Evolutionary conservation across 2,888 invertebrate genomes (phyloP).

Genomic region (Nudaria mundana): DNA sequence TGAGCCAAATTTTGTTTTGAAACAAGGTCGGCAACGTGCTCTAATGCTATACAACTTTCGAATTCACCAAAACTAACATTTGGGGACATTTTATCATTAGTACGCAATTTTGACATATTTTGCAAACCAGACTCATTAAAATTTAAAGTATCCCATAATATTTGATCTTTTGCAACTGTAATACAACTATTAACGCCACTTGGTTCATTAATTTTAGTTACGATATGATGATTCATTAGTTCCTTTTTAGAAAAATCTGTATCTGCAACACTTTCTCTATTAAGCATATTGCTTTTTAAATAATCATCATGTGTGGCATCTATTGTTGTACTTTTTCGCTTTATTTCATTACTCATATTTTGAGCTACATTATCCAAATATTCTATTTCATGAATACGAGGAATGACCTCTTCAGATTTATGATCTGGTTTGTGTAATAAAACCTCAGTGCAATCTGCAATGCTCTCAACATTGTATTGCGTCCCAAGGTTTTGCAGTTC

Average conservation of each 20-base stretch:
- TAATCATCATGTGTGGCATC: too few species aligned
- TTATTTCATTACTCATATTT: not conserved
- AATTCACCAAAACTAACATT: constrained; percentile 60
- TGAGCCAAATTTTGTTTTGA: constrained; percentile 41
- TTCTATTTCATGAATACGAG: not conserved
- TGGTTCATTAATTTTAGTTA: constrained; percentile 3
- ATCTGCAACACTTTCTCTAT: not conserved
- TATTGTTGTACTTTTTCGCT: too few species aligned
- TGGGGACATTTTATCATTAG: constrained; percentile 50
- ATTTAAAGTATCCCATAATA: constrained; percentile 65
- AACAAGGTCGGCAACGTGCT: constrained; percentile 20
- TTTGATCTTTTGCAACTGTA: constrained; percentile 41
- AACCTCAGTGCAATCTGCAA: too few species aligned
- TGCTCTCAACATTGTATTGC: too few species aligned
- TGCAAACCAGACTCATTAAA: constrained; percentile 54
- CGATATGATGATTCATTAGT: constrained; percentile 1
- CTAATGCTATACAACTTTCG: constrained; percentile 32
- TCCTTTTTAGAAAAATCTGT: not conserved
- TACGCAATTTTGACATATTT: constrained; percentile 51
- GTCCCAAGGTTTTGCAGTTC: too few species aligned
- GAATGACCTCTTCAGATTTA: too few species aligned
- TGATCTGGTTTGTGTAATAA: too few species aligned
- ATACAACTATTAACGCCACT: constrained; percentile 13
- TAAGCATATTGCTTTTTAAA: not conserved
- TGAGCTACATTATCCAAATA: not conserved